phyloP scores from a whole-genome alignment of 2,797 vertebrate species.

The Trematomus bernacchii region DNA sequence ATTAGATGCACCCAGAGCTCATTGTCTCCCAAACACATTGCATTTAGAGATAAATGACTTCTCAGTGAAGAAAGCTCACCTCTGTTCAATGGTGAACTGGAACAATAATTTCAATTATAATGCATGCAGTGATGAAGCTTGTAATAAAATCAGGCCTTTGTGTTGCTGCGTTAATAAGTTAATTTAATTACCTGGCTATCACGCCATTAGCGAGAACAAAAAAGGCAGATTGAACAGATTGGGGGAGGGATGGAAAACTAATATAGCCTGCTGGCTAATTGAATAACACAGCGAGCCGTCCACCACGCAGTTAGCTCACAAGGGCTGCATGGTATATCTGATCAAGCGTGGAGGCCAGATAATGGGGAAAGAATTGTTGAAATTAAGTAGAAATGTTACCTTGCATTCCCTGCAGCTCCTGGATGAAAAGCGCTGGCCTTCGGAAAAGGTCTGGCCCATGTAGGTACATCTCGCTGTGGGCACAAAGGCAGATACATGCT shows the following conservation, averaged over 20 bases:
- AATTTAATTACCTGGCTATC: constrained; percentile 73
- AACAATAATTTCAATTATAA: constrained; percentile 77
- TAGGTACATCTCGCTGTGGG: constrained; percentile 92
- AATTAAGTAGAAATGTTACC: constrained; percentile 80
- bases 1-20: constrained; percentile 47
- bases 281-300: constrained; percentile 47
- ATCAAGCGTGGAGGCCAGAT: constrained; percentile 7
- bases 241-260: constrained; percentile 50
- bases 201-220: constrained; percentile 36
- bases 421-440: constrained; percentile 91
- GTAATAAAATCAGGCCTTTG: constrained; percentile 61
- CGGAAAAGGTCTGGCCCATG: constrained; percentile 90
- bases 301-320: constrained; percentile 16
- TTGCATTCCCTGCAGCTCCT: constrained; percentile 93
- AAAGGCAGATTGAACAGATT: constrained; percentile 64
- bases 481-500: constrained; percentile 14
- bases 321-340: constrained; percentile 3
- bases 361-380: not conserved
- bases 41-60: constrained; percentile 68
- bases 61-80: constrained; percentile 45
- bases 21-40: constrained; percentile 50
- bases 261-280: constrained; percentile 61
- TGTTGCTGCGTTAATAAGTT: constrained; percentile 65
- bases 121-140: constrained; percentile 59
- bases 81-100: constrained; percentile 44